Percentiles rank a stretch among this genome's conserved stretches.
Evolutionary conservation across 2,797 vertebrate genomes (phyloP).

Genomic region (Gouania willdenowi): DNA sequence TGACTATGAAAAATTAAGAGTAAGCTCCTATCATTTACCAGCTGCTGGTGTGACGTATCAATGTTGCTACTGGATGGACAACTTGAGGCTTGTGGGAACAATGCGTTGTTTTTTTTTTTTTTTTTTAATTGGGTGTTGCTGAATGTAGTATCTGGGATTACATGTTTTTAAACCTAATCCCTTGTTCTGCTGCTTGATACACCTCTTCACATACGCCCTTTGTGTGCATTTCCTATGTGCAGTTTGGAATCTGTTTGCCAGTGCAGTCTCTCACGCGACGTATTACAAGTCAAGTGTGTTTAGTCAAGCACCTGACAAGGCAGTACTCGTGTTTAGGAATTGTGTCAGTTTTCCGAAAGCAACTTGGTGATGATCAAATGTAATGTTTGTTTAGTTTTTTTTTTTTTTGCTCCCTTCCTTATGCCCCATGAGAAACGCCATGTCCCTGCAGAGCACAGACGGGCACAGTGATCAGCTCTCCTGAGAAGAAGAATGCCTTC

Average conservation of each 20-base stretch:
- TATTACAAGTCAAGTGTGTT: conserved; percentile 50
- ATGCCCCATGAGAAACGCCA: conserved; percentile 79
- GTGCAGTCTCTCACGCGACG: conserved; percentile 39
- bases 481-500: conserved; percentile 79
- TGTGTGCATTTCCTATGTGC: conserved; percentile 8
- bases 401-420: conserved; percentile 72
- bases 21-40: conserved; percentile 74
- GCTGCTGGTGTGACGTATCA: conserved; percentile 70
- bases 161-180: conserved; percentile 59
- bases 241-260: conserved; percentile 31
- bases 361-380: conserved; percentile 82
- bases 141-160: conserved; percentile 57
- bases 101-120: no score
- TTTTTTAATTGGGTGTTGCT: conserved; percentile 63
- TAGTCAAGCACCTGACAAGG: conserved; percentile 47
- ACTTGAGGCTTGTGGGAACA: conserved; percentile 69
- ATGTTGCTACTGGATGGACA: conserved; percentile 50
- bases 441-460: conserved; percentile 81
- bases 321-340: conserved; percentile 52
- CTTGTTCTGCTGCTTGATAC: conserved; percentile 49
- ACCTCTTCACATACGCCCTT: conserved; percentile 38
- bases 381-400: conserved; percentile 76
- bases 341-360: conserved; percentile 68
- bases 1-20: conserved; percentile 76
- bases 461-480: conserved; percentile 87